Conservation (phyloP, 2,113 vertebrate genomes). For the Cyprinodon brontotheroides region DNA sequence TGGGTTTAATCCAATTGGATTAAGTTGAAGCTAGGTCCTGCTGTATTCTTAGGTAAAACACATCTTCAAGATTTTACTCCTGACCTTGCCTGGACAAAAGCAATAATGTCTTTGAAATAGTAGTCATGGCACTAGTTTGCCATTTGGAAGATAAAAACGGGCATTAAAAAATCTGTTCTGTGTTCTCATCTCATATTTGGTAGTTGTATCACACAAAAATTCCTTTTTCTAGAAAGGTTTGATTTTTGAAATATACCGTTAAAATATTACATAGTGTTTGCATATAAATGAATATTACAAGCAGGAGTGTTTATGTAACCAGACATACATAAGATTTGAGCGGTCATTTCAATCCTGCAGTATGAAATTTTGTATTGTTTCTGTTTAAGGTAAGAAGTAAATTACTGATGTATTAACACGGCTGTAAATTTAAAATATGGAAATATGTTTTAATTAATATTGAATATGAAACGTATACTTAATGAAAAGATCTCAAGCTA, state of each 20-base stretch:
- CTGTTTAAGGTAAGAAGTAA: background rate
- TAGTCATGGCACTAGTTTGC: background rate
- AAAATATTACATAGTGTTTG: too few species aligned
- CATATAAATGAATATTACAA: background rate
- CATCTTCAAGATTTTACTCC: constrained; percentile 36
- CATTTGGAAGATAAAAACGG: background rate
- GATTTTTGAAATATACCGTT: background rate
- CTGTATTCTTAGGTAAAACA: constrained; percentile 37
- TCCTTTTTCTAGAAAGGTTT: background rate
- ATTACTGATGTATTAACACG: background rate
- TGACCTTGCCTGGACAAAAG: constrained; percentile 6
- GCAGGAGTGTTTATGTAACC: background rate
- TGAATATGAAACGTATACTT: constrained; percentile 50
- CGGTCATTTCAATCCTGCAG: background rate
- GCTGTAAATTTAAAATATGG: background rate
- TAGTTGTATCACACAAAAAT: background rate
- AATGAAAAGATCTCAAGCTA: constrained; percentile 39
- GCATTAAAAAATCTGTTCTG: background rate
- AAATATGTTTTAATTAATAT: constrained; percentile 52
- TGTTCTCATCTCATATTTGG: background rate
- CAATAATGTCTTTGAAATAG: constrained; percentile 10
- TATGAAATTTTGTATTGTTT: background rate
- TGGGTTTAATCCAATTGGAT: constrained; percentile 58
- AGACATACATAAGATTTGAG: background rate
- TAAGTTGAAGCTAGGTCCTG: constrained; percentile 29